Conservation (phyloP, 2,888 invertebrate species). For the Cerceris ruficornis region DNA sequence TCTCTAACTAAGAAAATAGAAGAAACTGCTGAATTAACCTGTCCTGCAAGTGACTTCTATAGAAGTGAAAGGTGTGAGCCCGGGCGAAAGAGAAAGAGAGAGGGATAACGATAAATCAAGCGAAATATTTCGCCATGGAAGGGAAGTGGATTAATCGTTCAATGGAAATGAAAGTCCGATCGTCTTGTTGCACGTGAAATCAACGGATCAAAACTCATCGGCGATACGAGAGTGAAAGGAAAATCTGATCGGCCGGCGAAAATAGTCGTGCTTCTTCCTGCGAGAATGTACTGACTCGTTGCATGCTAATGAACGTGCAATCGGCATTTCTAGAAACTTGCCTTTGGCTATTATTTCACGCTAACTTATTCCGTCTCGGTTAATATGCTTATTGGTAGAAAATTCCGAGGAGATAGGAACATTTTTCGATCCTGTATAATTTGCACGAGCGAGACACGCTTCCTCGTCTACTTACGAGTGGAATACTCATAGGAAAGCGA, state of each 20-base stretch:
- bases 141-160: conserved; percentile 62
- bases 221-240: conserved; percentile 28
- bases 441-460: too few relatives aligned
- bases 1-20: conserved; percentile 36
- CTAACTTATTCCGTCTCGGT: too few relatives aligned
- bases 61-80: conserved; percentile 55
- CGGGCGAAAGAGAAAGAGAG: conserved; percentile 29
- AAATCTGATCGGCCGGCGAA: neutral
- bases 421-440: too few relatives aligned
- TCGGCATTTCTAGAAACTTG: too few relatives aligned
- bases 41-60: conserved; percentile 23
- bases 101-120: conserved; percentile 32
- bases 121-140: conserved; percentile 22
- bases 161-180: conserved; percentile 58
- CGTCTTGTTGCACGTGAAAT: conserved; percentile 15
- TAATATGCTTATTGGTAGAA: too few relatives aligned
- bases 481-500: too few relatives aligned
- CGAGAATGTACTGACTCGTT: too few relatives aligned
- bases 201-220: neutral
- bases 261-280: neutral
- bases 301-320: too few relatives aligned
- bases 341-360: too few relatives aligned
- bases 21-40: conserved; percentile 33
- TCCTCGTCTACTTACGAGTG: too few relatives aligned
- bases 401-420: too few relatives aligned